phyloP scores from a whole-genome alignment of 2,113 vertebrate genomes.

The Rhipidura dahli region DNA sequence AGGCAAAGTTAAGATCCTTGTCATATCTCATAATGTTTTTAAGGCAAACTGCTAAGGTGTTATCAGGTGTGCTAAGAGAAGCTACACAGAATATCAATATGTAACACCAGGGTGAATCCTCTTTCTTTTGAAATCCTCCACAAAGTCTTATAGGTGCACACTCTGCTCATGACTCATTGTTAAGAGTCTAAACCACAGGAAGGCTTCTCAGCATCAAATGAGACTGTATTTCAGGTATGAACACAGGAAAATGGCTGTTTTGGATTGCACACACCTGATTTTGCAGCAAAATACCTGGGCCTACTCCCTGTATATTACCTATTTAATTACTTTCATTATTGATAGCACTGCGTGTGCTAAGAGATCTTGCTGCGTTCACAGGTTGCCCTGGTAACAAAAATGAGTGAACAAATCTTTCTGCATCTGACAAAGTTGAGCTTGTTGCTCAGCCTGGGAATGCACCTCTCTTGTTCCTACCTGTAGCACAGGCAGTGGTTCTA shows the following conservation, averaged over 20 bases:
- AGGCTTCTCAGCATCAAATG: not conserved
- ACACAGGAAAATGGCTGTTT: slow-evolving; percentile 8
- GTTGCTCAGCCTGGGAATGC: not conserved
- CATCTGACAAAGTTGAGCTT: not conserved
- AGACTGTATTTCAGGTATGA: not conserved
- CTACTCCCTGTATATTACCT: not conserved
- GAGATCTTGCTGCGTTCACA: not conserved
- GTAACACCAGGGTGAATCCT: not conserved
- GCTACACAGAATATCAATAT: not conserved
- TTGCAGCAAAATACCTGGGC: not conserved
- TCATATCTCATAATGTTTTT: not conserved
- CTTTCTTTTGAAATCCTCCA: not conserved
- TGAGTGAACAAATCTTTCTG: not conserved
- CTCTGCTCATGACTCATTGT: not conserved
- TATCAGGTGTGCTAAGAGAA: not conserved
- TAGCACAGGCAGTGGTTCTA: not conserved
- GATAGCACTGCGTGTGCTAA: not conserved
- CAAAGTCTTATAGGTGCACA: not conserved
- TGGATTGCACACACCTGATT: not conserved
- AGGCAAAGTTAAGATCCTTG: not conserved
- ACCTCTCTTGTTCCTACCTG: not conserved
- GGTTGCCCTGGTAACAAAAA: slow-evolving; percentile 7
- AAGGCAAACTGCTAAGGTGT: not conserved
- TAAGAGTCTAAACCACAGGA: not conserved
- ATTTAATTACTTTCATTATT: not conserved